Percentiles rank a stretch among this genome's conserved stretches.
Conservation (phyloP, 2,113 vertebrate species). For the Cololabis saira region DNA sequence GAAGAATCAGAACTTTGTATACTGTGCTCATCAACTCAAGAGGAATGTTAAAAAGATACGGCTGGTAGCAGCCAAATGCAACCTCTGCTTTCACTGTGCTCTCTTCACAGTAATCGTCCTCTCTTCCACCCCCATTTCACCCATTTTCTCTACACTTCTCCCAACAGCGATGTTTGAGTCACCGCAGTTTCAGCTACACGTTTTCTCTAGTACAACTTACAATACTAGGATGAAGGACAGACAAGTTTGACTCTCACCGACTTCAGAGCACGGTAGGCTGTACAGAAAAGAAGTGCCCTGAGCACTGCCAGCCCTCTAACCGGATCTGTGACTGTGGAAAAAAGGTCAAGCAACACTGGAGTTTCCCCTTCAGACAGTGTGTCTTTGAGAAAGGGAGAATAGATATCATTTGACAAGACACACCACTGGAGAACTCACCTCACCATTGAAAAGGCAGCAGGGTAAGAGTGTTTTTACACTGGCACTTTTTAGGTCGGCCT, state of each 20-base stretch:
- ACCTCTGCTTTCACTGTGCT: slow-evolving; percentile 7
- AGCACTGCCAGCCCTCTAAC: slow-evolving; percentile 25
- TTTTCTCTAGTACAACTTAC: neutral
- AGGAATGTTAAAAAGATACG: too few relatives aligned
- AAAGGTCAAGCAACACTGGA: slow-evolving; percentile 66
- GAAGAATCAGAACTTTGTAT: too few relatives aligned
- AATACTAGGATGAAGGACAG: too few relatives aligned
- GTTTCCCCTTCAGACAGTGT: slow-evolving; percentile 55
- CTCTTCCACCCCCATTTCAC: slow-evolving; percentile 32
- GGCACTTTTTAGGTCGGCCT: too few relatives aligned
- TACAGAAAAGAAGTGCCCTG: slow-evolving; percentile 37
- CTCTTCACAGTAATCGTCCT: slow-evolving; percentile 10
- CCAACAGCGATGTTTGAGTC: slow-evolving; percentile 38
- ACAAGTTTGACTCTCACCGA: slow-evolving; percentile 5
- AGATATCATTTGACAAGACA: slow-evolving; percentile 58
- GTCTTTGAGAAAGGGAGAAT: slow-evolving; percentile 46
- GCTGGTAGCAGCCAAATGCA: neutral
- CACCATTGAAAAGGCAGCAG: slow-evolving; percentile 21
- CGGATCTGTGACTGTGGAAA: slow-evolving; percentile 53
- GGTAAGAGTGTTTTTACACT: too few relatives aligned
- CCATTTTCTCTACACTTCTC: slow-evolving; percentile 26
- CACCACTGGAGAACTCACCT: slow-evolving; percentile 34
- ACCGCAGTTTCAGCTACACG: slow-evolving; percentile 19
- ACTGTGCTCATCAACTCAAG: too few relatives aligned
- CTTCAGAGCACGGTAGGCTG: slow-evolving; percentile 25